Percentiles rank a stretch among this genome's conserved stretches.
Conservation (phyloP, 1,140 invertebrate genomes). For the Trachelipus rathkii region DNA sequence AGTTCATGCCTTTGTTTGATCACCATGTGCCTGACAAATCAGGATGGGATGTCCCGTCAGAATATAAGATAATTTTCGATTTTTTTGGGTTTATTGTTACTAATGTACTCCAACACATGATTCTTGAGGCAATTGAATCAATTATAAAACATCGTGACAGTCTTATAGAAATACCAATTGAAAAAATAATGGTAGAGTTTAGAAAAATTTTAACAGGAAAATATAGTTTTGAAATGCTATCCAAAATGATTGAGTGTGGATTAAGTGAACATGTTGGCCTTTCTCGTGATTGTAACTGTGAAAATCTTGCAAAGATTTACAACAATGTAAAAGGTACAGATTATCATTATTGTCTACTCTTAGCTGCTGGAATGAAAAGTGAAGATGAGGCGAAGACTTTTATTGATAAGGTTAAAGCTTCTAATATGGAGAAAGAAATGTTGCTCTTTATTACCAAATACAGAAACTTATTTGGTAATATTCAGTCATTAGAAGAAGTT, state of each 20-base stretch:
- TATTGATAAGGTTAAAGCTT: too few species aligned
- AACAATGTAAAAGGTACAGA: constrained; percentile 49
- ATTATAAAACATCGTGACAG: constrained; percentile 77
- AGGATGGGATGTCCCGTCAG: constrained; percentile 94
- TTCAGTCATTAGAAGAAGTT: constrained; percentile 55
- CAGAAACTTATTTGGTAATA: constrained; percentile 56
- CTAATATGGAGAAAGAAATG: constrained; percentile 76
- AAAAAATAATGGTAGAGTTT: constrained; percentile 94
- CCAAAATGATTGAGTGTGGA: constrained; percentile 71
- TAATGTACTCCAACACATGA: constrained; percentile 68
- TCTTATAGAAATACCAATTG: constrained; percentile 79
- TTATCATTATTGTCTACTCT: constrained; percentile 45
- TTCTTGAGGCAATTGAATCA: constrained; percentile 64
- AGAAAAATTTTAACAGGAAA: constrained; percentile 84
- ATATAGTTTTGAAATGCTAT: constrained; percentile 67
- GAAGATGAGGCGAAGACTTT: constrained; percentile 66
- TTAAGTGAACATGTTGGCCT: constrained; percentile 72
- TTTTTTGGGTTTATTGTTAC: constrained; percentile 92
- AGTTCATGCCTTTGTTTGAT: constrained; percentile 88
- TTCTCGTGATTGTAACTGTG: constrained; percentile 61
- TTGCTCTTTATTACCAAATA: constrained; percentile 71
- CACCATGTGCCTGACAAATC: constrained; percentile 73
- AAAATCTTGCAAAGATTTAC: constrained; percentile 65
- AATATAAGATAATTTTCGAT: constrained; percentile 88
- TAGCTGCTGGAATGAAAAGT: constrained; percentile 36